phyloP scores from a whole-genome alignment of 2,113 vertebrate species.

The Genyomyrus donnyi region DNA sequence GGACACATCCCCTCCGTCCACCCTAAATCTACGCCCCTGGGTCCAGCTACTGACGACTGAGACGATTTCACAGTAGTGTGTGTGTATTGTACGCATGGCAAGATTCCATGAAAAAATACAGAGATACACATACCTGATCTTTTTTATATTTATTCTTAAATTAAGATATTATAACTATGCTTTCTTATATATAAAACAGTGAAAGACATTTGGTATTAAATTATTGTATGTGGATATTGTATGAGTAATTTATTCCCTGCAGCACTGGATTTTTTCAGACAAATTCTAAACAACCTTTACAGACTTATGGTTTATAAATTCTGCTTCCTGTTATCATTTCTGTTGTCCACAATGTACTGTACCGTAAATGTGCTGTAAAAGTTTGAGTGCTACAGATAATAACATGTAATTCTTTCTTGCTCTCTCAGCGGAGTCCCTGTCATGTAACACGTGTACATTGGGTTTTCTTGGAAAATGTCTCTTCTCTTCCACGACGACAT shows the following conservation, averaged over 20 bases:
- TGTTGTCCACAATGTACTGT: neutral
- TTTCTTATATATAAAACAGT: neutral
- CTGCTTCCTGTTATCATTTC: neutral
- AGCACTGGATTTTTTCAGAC: neutral
- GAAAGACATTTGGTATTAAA: neutral
- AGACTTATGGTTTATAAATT: neutral
- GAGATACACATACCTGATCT: neutral
- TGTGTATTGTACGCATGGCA: neutral
- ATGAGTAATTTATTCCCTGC: neutral
- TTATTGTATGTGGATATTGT: neutral
- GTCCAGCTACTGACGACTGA: neutral
- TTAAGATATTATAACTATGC: neutral
- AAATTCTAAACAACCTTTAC: neutral
- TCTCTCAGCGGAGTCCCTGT: conserved; percentile 51
- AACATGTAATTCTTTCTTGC: neutral
- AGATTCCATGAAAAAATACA: neutral
- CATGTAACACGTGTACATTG: conserved; percentile 44
- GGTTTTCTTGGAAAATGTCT: conserved; percentile 20
- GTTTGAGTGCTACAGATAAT: neutral
- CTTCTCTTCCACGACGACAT: accelerated
- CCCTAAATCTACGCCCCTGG: too few species aligned
- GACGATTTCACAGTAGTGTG: neutral
- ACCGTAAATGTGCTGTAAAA: neutral
- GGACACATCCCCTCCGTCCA: too few species aligned
- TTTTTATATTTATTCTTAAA: neutral